A percentile compares a stretch with the other conserved stretches of the same genome.
These are phyloP conservation scores for Chondrosia reniformis DNA, from an alignment of 37 sponge, comb jelly and placozoan species.

Conservation along the genomic window DNA sequence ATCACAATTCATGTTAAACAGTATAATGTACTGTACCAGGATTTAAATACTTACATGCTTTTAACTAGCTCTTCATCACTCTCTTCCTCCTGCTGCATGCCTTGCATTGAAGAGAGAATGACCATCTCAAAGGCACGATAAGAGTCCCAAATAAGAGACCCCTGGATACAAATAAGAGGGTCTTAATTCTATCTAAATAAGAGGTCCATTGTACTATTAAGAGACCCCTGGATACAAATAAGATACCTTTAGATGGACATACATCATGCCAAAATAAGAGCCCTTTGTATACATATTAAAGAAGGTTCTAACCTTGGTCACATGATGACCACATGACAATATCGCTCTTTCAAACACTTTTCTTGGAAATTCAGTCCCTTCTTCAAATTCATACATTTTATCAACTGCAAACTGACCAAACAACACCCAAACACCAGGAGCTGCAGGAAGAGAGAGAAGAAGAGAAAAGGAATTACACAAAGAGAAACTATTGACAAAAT, in stretches of 20 bases:
- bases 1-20: neutral
- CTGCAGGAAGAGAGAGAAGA: constrained; percentile 4
- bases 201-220: no score
- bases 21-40: neutral
- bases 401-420: constrained; percentile 63
- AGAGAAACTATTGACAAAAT: neutral
- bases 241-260: no score
- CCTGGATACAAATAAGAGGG: constrained; percentile 6
- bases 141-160: constrained; percentile 58
- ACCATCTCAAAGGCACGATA: constrained; percentile 68
- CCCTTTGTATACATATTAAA: constrained; percentile 11
- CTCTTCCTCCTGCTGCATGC: constrained; percentile 6
- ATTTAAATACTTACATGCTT: neutral
- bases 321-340: constrained; percentile 70
- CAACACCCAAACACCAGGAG: constrained; percentile 62
- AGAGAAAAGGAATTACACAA: neutral
- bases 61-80: neutral
- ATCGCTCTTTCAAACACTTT: constrained; percentile 66
- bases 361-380: constrained; percentile 45
- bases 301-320: constrained; percentile 39
- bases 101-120: constrained; percentile 42
- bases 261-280: constrained; percentile 64
- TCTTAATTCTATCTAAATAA: no score
- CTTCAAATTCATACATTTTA: constrained; percentile 43
- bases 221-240: constrained; percentile 21